Conservation (phyloP, 2,113 vertebrate species). For the Tragelaphus buxtoni region DNA sequence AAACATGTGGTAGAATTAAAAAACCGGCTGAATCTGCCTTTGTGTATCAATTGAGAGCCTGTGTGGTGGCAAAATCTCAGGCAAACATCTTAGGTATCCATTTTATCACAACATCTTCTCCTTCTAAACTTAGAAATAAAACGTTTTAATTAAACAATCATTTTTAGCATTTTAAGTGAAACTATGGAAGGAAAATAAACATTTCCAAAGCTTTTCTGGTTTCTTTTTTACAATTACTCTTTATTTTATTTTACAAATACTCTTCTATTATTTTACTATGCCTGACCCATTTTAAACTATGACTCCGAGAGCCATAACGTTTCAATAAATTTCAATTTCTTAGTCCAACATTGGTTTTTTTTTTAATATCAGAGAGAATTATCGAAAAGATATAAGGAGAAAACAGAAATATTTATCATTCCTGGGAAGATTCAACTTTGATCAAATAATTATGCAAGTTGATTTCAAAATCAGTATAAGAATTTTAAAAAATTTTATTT, state of each 20-base stretch:
- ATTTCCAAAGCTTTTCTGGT: not conserved
- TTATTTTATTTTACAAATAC: not conserved
- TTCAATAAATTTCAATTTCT: constrained; percentile 7
- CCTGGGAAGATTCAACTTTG: constrained; percentile 25
- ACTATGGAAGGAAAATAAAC: not conserved
- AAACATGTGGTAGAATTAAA: constrained; percentile 10
- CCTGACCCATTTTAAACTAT: not conserved
- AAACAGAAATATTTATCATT: constrained; percentile 26
- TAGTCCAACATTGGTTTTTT: not conserved
- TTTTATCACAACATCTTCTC: not conserved
- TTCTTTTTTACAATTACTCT: not conserved
- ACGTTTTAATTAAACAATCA: not conserved
- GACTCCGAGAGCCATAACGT: not conserved
- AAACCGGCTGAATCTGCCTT: not conserved
- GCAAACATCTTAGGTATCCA: not conserved
- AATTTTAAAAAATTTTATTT: not conserved
- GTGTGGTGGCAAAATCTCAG: not conserved
- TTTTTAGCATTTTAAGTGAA: not conserved
- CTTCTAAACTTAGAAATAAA: not conserved
- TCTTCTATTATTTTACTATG: not conserved
- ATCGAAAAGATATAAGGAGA: constrained; percentile 3
- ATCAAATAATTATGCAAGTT: constrained; percentile 37
- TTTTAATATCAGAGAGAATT: constrained; percentile 21
- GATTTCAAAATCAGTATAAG: constrained; percentile 37
- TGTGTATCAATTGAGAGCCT: not conserved